Conservation (phyloP, 2,797 vertebrate species). For the Champsocephalus esox region DNA sequence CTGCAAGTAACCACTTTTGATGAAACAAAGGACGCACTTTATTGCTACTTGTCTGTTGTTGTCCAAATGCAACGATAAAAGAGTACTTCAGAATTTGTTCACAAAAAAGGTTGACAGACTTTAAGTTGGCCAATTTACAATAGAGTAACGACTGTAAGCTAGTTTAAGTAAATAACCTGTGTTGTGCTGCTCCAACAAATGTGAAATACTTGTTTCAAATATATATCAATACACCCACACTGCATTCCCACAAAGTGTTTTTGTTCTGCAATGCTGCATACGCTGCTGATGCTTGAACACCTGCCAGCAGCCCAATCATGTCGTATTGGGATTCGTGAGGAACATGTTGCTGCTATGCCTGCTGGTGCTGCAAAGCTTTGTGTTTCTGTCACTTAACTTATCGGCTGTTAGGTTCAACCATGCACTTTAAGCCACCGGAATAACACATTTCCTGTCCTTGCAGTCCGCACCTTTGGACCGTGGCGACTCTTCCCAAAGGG, state of each 20-base stretch:
- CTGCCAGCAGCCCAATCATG: neutral
- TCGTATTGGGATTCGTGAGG: neutral
- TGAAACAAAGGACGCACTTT: neutral
- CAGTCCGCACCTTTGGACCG: slow-evolving; percentile 1
- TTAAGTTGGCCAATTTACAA: neutral
- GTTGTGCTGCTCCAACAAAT: neutral
- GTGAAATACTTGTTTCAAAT: neutral
- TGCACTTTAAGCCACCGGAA: slow-evolving; percentile 11
- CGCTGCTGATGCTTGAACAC: neutral
- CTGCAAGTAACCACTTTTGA: neutral
- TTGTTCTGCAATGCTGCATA: slow-evolving; percentile 2
- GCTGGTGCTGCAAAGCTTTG: slow-evolving; percentile 20
- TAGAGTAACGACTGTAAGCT: neutral
- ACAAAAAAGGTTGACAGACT: neutral
- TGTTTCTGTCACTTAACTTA: slow-evolving; percentile 17
- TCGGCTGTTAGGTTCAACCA: slow-evolving; percentile 26
- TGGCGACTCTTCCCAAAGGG: neutral
- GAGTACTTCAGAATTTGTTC: neutral
- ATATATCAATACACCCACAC: neutral
- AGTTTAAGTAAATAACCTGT: neutral
- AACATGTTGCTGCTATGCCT: neutral
- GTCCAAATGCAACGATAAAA: neutral
- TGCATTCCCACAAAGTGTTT: neutral
- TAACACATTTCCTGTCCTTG: slow-evolving; percentile 6
- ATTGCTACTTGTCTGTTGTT: no score